phyloP scores from a whole-genome alignment of 2,888 invertebrate species.

The Silvanus unidentatus region DNA sequence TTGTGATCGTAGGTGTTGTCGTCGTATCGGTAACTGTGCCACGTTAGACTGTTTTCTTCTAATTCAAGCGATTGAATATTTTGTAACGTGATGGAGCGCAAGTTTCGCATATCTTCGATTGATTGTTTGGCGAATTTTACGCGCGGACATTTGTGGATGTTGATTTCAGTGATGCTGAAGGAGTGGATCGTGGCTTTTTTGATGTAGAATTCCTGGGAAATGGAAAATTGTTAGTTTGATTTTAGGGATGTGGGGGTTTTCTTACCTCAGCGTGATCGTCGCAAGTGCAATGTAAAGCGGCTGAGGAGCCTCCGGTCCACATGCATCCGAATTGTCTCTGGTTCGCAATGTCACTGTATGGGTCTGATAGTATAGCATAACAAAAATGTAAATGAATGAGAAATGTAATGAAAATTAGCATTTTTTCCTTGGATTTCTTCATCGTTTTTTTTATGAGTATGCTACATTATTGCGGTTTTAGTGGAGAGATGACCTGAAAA shows the following conservation, averaged over 20 bases:
- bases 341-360: conserved; percentile 31
- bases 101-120: conserved; percentile 54
- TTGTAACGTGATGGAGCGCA: conserved; percentile 58
- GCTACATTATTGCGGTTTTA: neutral
- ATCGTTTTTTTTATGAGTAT: neutral
- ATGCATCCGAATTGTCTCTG: conserved; percentile 36
- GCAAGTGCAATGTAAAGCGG: conserved; percentile 35
- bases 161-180: conserved; percentile 45
- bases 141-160: conserved; percentile 60
- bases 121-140: conserved; percentile 56
- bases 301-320: conserved; percentile 37
- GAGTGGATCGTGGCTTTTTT: conserved; percentile 34
- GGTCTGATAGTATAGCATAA: conserved; percentile 2
- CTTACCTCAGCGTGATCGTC: conserved; percentile 34
- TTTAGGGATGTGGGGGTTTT: neutral
- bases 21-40: conserved; percentile 44
- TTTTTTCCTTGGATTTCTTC: neutral
- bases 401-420: neutral
- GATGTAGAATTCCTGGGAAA: conserved; percentile 38
- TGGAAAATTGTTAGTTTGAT: conserved; percentile 7
- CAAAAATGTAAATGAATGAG: too few species aligned
- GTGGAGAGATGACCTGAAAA: too few species aligned
- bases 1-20: conserved; percentile 29
- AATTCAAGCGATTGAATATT: conserved; percentile 60
- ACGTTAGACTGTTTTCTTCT: conserved; percentile 56